Conservation (phyloP, 1,140 invertebrate species). For the Tyrophagus putrescentiae region DNA sequence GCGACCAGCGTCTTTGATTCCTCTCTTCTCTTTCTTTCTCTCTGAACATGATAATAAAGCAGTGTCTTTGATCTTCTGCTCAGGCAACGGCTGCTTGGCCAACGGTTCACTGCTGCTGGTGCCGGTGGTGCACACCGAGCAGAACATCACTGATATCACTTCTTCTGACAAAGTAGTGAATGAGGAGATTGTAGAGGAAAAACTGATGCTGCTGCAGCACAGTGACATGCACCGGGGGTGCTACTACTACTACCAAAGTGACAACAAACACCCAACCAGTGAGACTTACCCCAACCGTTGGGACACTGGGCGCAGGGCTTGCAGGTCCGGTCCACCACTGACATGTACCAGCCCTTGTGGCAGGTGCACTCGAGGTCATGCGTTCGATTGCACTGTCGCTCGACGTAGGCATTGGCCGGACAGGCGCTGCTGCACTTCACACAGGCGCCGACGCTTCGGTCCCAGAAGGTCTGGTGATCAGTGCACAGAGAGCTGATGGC, state of each 20-base stretch:
- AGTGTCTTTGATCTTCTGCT: too few species aligned
- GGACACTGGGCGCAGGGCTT: slow-evolving; percentile 10
- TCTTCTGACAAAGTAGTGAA: neutral
- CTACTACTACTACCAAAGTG: neutral
- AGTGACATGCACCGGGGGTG: neutral
- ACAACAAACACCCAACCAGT: neutral
- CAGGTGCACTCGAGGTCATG: slow-evolving; percentile 12
- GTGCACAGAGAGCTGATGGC: neutral
- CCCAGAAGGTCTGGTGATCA: neutral
- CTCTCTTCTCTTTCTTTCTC: too few species aligned
- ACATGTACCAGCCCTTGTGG: slow-evolving; percentile 9
- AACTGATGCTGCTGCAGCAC: neutral
- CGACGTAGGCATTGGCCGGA: neutral
- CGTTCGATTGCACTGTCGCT: neutral
- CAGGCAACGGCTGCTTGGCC: too few species aligned
- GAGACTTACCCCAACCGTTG: slow-evolving; percentile 16
- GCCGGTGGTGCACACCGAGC: too few species aligned
- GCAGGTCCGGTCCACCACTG: slow-evolving; percentile 2
- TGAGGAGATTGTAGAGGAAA: neutral
- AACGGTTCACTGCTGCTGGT: too few species aligned
- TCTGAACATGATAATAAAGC: too few species aligned
- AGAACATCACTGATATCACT: too few species aligned
- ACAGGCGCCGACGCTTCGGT: neutral
- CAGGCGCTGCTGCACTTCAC: neutral
- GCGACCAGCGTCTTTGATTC: too few species aligned